These are phyloP conservation scores for Clostera curtula DNA, from an alignment of 2,888 invertebrate species.

Conservation along the genomic window DNA sequence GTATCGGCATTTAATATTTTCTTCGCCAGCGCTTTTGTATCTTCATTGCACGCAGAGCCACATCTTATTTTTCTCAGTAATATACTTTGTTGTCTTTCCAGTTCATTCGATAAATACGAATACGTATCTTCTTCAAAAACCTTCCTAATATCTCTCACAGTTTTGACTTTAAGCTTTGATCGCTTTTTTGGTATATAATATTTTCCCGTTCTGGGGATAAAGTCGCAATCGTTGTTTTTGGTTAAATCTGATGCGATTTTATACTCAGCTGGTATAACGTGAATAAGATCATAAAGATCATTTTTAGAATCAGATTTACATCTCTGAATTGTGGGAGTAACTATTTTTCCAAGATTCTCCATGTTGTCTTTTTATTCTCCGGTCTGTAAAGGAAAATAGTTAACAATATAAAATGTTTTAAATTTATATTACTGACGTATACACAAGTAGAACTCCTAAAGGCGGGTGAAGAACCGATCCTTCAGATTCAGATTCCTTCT, in stretches of 20 bases:
- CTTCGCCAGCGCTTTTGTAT: slow-evolving; percentile 44
- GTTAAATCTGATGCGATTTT: slow-evolving; percentile 14
- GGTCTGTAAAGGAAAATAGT: slow-evolving; percentile 22
- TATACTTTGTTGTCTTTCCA: slow-evolving; percentile 46
- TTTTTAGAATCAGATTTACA: slow-evolving; percentile 28
- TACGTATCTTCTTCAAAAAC: slow-evolving; percentile 51
- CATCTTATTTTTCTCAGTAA: slow-evolving; percentile 51
- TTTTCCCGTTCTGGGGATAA: slow-evolving; percentile 45
- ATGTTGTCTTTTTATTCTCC: slow-evolving; percentile 25
- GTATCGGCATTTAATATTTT: slow-evolving; percentile 39
- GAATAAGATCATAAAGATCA: slow-evolving; percentile 44
- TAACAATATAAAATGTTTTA: not conserved
- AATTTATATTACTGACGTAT: no score
- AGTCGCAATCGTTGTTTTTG: slow-evolving; percentile 30
- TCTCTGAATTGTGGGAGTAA: slow-evolving; percentile 43
- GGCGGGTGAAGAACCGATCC: no score
- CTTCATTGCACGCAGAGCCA: slow-evolving; percentile 40
- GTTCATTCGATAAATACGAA: slow-evolving; percentile 33
- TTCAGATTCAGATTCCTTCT: no score
- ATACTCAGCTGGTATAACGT: slow-evolving; percentile 37
- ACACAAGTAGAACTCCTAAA: no score
- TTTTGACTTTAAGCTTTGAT: slow-evolving; percentile 49
- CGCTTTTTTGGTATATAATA: slow-evolving; percentile 48
- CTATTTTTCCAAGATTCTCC: slow-evolving; percentile 21
- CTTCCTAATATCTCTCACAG: slow-evolving; percentile 52